These are phyloP conservation scores for Imbricaverruca yamaguchii DNA, from an alignment of 2,888 invertebrate species.

Conservation along the genomic window DNA sequence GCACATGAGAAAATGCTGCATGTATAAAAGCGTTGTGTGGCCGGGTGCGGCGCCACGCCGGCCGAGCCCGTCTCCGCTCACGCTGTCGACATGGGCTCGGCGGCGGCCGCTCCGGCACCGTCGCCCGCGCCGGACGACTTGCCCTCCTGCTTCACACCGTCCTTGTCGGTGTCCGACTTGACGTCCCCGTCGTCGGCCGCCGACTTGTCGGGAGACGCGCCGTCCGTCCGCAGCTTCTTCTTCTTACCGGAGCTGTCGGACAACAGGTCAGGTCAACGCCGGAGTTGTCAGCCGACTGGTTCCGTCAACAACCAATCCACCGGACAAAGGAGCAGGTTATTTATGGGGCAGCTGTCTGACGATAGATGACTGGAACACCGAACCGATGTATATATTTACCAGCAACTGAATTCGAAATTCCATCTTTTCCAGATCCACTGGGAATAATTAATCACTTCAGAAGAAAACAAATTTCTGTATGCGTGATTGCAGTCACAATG, in stretches of 20 bases:
- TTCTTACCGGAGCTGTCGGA: background rate
- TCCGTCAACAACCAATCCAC: too few relatives aligned
- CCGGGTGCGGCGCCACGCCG: background rate
- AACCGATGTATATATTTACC: background rate
- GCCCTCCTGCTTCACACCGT: background rate
- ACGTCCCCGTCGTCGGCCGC: background rate
- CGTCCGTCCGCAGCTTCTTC: slow-evolving; percentile 14
- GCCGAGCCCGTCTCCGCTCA: background rate
- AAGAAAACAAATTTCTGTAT: too few relatives aligned
- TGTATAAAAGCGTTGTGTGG: background rate
- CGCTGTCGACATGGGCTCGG: slow-evolving; percentile 18
- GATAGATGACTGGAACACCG: background rate
- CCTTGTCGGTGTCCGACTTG: background rate
- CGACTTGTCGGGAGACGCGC: background rate
- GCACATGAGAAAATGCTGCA: background rate
- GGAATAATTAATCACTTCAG: too few relatives aligned
- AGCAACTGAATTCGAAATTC: background rate
- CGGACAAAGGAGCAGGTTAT: background rate
- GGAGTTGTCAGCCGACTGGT: too few relatives aligned
- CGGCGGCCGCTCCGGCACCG: background rate
- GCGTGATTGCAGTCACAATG: too few relatives aligned
- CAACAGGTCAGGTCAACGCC: too few relatives aligned
- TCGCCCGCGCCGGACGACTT: slow-evolving; percentile 1
- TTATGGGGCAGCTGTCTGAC: background rate
- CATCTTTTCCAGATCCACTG: too few relatives aligned